Base-by-base conservation (phyloP, 2,888 invertebrate genomes). In the Brenthis ino region DNA sequence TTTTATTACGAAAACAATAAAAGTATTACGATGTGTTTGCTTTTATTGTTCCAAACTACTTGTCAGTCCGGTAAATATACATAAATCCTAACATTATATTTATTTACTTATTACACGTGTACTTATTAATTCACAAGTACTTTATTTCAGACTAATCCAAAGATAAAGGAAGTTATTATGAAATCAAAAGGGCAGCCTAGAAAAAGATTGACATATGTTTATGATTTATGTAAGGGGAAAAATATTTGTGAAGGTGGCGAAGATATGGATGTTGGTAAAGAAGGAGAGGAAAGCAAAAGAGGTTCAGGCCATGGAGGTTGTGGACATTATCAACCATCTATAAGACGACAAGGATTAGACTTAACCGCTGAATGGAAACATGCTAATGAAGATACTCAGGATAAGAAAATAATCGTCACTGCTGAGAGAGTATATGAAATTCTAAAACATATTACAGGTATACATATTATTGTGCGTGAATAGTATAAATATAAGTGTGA, bases 341-440 rank as follows among this genome's bases (percentile, higher is more conserved):
- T 99, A 64, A 94, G 97, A 71, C 93, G 99, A 69, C 95, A 95
- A 51, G 99, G 99, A 0, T 93, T 99, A 57, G 99, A 99, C 79
- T 93, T 99, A 55, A 95, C 96, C 0, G 99, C 99, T 0, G 99
- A 99, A 89, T 99, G 99, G 99, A 99, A 98, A 89, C 97, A 99
- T 86, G 95, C 98, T 0, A 99, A 99, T 89, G 99, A 99, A 92
- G 99, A 99, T 82, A 97, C 98, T 6, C 99, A 99, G 89, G 99
- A 99, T 84, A 97, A 97, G 84, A 99, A 99, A 89, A 98, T 99
- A 24, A 93, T 94, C 0, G 94, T 99, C 6, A 97, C 98, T 6
- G 99, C 99, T 2, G 99, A 99, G 86, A 93, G 99, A 77, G 99
- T 99, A 2, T 97, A 98, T 95, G 99, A 99, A 92, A 98, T 99